Percentiles rank a stretch among this genome's conserved stretches.
These are phyloP conservation scores for Morone chrysops DNA, from an alignment of 2,113 vertebrate species.

Conservation along the genomic window DNA sequence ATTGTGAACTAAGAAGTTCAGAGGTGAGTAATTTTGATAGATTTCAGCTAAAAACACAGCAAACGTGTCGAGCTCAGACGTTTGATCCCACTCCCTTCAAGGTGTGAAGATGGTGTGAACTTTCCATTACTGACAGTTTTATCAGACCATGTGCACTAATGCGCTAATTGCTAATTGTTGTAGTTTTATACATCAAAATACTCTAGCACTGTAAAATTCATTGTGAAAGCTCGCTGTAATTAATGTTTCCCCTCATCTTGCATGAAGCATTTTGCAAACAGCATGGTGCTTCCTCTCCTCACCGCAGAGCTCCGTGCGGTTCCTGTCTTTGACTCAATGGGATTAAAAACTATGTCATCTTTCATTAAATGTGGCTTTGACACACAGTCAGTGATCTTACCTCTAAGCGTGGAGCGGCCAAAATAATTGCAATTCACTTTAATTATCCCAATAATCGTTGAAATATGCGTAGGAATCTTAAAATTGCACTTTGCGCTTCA, in stretches of 20 bases:
- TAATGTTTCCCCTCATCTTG: background rate
- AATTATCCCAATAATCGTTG: too few species aligned
- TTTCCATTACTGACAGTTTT: background rate
- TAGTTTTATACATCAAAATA: conserved; percentile 24
- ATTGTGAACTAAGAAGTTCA: conserved; percentile 10
- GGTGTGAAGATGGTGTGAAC: conserved; percentile 27
- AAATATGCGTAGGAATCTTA: too few species aligned
- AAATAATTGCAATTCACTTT: too few species aligned
- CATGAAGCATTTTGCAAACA: background rate
- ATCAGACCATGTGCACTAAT: background rate
- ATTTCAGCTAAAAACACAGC: background rate
- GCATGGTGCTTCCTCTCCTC: background rate
- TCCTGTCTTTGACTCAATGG: background rate
- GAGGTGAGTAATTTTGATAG: background rate
- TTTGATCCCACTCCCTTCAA: background rate
- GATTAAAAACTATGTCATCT: background rate
- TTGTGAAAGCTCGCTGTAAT: conserved; percentile 6
- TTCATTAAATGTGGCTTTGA: background rate
- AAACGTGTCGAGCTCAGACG: background rate
- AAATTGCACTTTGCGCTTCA: too few species aligned
- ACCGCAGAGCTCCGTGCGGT: background rate
- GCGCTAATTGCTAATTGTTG: conserved; percentile 49
- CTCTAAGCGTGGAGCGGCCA: too few species aligned
- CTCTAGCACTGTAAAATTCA: background rate
- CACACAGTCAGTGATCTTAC: background rate